Percentiles rank a stretch among this genome's conserved stretches.
These are phyloP conservation scores for Centruroides sculpturatus DNA, from an alignment of 1,140 invertebrate species.

Conservation along the genomic window DNA sequence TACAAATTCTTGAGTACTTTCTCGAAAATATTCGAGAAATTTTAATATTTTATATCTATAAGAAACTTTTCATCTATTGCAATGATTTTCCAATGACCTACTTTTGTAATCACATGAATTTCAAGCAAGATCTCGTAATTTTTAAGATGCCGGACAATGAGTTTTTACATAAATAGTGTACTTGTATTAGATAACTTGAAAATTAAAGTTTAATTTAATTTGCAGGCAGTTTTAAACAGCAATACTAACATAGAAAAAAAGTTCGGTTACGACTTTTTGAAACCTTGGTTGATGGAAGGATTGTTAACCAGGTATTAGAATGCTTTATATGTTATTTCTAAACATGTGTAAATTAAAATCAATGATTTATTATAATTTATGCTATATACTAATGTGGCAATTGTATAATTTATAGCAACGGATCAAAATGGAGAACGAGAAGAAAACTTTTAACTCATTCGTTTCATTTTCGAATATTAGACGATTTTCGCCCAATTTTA, in stretches of 20 bases:
- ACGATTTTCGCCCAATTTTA: neutral
- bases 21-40: no score
- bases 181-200: neutral
- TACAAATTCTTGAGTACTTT: no score
- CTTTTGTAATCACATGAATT: no score
- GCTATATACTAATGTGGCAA: neutral
- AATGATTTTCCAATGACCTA: no score
- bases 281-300: constrained; percentile 59
- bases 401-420: neutral
- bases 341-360: no score
- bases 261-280: constrained; percentile 50
- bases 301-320: constrained; percentile 29
- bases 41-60: no score
- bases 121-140: no score
- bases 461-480: neutral
- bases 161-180: no score
- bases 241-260: constrained; percentile 66
- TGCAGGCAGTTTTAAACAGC: constrained; percentile 37
- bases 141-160: no score
- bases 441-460: neutral
- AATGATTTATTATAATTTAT: no score
- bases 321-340: neutral
- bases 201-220: neutral
- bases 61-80: no score
- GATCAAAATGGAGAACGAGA: neutral